Percentiles rank a stretch among this genome's conserved stretches.
Conservation (phyloP, 92 coral and sea anemone genomes). For the Virgularia gustaviana region DNA sequence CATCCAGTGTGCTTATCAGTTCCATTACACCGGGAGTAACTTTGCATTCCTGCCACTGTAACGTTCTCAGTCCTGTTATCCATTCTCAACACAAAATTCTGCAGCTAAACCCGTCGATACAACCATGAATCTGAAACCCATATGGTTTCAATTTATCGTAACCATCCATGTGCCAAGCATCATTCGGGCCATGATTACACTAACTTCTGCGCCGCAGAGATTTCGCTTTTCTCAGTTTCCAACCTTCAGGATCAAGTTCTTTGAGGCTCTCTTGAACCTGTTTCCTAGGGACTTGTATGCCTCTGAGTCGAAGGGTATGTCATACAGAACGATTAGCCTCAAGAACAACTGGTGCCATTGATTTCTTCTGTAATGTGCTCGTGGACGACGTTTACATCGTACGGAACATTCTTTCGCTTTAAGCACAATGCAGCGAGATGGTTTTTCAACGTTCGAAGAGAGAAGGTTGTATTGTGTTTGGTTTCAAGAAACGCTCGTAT, state of each 20-base stretch:
- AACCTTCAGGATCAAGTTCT: constrained; percentile 1
- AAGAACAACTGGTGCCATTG: not conserved
- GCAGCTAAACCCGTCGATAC: constrained; percentile 4
- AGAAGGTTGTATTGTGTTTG: not conserved
- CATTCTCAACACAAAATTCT: constrained; percentile 5
- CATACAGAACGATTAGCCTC: not conserved
- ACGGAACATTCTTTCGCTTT: not conserved
- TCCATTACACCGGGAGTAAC: constrained; percentile 3
- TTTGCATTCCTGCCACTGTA: constrained; percentile 9
- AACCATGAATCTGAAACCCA: not conserved
- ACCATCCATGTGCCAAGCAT: constrained; percentile 6
- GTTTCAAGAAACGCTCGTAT: constrained; percentile 10
- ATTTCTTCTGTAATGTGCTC: not conserved
- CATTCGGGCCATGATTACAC: not conserved
- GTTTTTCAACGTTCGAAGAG: not conserved
- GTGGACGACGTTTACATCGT: not conserved
- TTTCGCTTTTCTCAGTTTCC: not conserved
- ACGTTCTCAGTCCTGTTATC: constrained; percentile 2
- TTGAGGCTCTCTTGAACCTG: not conserved
- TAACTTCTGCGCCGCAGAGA: not conserved
- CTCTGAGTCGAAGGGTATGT: not conserved
- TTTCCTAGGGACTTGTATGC: not conserved
- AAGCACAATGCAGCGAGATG: constrained; percentile 1
- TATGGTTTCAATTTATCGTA: not conserved
- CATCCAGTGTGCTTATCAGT: not conserved